These are phyloP conservation scores for Ailuropoda melanoleuca DNA, from an alignment of 2,113 vertebrate species.

Conservation along the genomic window DNA sequence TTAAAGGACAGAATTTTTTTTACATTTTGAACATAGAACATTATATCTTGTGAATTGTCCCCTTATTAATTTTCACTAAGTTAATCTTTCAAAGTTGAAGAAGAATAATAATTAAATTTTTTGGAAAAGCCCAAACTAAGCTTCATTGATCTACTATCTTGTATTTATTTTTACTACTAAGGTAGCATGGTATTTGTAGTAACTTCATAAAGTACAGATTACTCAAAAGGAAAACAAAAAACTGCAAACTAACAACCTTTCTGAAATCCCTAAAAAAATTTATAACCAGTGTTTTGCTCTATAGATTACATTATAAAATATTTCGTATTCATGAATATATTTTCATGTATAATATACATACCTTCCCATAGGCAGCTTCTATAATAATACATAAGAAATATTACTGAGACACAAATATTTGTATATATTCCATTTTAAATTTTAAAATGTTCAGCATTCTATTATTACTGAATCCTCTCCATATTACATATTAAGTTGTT, in stretches of 20 bases:
- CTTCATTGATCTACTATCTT: background rate
- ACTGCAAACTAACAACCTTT: background rate
- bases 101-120: background rate
- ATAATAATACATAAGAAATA: background rate
- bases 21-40: background rate
- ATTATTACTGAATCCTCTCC: background rate
- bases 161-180: background rate
- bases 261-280: background rate
- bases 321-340: background rate
- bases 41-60: background rate
- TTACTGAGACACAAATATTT: background rate
- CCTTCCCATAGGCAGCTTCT: background rate
- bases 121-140: background rate
- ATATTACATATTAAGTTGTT: background rate
- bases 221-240: background rate
- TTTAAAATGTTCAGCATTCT: background rate
- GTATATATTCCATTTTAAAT: background rate
- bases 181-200: background rate
- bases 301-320: background rate
- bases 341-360: background rate
- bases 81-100: background rate
- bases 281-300: background rate
- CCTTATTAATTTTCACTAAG: background rate
- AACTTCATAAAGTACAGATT: background rate
- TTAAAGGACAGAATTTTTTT: background rate